A percentile compares a stretch with the other conserved stretches of the same genome.
These are phyloP conservation scores for Synergus itoensis DNA, from an alignment of 2,888 invertebrate species.

Conservation along the genomic window DNA sequence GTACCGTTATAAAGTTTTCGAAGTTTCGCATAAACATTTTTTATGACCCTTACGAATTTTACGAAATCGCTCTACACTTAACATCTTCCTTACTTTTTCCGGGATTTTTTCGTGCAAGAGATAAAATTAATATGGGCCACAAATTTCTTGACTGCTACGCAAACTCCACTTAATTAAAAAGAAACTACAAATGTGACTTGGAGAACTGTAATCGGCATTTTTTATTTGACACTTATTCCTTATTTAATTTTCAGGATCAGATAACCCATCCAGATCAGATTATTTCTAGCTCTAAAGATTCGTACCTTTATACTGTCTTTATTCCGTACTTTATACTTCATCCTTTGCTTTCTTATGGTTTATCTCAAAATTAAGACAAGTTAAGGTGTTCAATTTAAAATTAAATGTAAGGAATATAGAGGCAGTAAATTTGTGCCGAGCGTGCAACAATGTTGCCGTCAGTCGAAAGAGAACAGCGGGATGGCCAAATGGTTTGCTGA, in stretches of 20 bases:
- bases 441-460: background rate
- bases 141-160: background rate
- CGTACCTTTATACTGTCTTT: too few species aligned
- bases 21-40: too few species aligned
- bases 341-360: background rate
- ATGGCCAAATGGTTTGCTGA: background rate
- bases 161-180: background rate
- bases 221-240: background rate
- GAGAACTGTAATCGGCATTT: background rate
- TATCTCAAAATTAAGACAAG: background rate
- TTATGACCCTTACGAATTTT: too few species aligned
- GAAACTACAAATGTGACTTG: background rate
- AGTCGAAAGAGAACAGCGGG: background rate
- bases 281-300: background rate
- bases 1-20: background rate
- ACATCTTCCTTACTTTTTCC: too few species aligned
- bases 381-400: too few species aligned
- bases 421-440: slow-evolving; percentile 27
- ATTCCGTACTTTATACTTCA: too few species aligned
- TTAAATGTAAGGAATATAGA: too few species aligned
- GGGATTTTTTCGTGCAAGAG: too few species aligned
- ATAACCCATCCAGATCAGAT: background rate
- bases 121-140: background rate
- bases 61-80: too few species aligned
- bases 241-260: background rate